phyloP scores from a whole-genome alignment of 2,888 invertebrate species.

The Tanypteryx hageni region DNA sequence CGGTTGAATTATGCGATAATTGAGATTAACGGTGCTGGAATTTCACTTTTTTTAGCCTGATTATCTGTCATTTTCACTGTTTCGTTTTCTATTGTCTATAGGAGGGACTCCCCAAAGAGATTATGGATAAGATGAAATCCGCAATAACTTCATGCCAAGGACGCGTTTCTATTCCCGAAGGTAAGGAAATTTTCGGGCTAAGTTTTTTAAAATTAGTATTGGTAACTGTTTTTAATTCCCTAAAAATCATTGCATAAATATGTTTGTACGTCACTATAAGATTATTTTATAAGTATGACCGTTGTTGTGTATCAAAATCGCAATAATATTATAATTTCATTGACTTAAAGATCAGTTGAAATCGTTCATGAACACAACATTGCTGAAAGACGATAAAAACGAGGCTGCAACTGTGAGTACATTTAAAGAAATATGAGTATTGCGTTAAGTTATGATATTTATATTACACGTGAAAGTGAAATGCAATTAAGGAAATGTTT shows the following conservation, averaged over 20 bases:
- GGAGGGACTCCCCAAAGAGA: background rate
- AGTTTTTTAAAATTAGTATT: too few species aligned
- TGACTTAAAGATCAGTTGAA: background rate
- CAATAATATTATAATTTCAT: too few species aligned
- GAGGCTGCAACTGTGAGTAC: constrained; percentile 20
- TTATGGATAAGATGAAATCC: background rate
- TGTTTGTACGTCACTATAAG: too few species aligned
- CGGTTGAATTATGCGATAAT: too few species aligned
- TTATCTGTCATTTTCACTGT: too few species aligned
- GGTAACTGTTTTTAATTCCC: too few species aligned
- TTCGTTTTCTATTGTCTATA: background rate
- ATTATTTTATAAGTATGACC: too few species aligned
- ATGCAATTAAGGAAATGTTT: background rate
- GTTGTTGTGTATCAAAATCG: too few species aligned
- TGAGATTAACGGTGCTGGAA: too few species aligned
- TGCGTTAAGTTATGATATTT: background rate
- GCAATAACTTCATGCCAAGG: background rate
- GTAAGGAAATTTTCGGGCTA: background rate
- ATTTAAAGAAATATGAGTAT: background rate
- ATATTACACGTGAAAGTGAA: background rate
- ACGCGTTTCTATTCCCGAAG: background rate
- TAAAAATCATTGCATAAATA: too few species aligned
- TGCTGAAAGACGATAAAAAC: background rate
- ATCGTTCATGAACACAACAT: background rate
- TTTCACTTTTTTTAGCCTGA: too few species aligned